Percentiles rank a stretch among this genome's conserved stretches.
phyloP scores from a whole-genome alignment of 2,888 invertebrate genomes.

The Eretmocerus hayati region DNA sequence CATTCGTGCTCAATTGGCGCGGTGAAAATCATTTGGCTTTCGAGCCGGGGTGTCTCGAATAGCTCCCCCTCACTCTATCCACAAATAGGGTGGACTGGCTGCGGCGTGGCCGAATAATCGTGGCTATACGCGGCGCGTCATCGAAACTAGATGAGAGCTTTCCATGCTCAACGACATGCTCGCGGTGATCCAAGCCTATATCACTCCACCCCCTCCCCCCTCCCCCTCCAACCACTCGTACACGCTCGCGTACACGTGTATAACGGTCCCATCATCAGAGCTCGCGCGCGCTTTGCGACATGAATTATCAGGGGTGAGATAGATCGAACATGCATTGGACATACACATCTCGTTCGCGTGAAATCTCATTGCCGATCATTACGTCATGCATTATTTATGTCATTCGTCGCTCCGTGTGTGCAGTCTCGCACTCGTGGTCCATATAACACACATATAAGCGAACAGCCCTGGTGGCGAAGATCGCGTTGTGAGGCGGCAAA shows the following conservation, averaged over 20 bases:
- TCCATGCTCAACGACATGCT: too few species aligned
- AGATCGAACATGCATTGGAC: conserved; percentile 8
- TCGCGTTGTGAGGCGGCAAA: conserved; percentile 35
- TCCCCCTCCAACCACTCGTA: background rate
- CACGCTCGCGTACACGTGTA: conserved; percentile 11
- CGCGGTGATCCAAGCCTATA: too few species aligned
- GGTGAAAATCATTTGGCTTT: conserved; percentile 9
- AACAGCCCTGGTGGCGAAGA: too few species aligned
- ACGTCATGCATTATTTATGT: conserved; percentile 45
- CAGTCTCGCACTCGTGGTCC: conserved; percentile 16
- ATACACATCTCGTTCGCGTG: conserved; percentile 17
- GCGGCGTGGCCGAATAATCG: conserved; percentile 21
- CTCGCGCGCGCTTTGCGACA: background rate
- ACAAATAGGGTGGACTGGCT: conserved; percentile 8
- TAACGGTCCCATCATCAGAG: too few species aligned
- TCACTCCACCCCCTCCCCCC: background rate
- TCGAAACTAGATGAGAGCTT: conserved; percentile 14
- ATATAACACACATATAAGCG: too few species aligned
- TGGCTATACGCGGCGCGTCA: conserved; percentile 8
- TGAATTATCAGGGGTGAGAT: background rate
- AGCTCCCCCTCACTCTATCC: background rate
- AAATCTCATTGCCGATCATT: conserved; percentile 35
- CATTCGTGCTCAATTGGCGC: conserved; percentile 6
- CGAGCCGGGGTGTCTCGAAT: conserved; percentile 9
- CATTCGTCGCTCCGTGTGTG: conserved; percentile 34